A percentile compares a stretch with the other conserved stretches of the same genome.
phyloP scores from a whole-genome alignment of 1,140 invertebrate species.

The Tetragonula clypearis region DNA sequence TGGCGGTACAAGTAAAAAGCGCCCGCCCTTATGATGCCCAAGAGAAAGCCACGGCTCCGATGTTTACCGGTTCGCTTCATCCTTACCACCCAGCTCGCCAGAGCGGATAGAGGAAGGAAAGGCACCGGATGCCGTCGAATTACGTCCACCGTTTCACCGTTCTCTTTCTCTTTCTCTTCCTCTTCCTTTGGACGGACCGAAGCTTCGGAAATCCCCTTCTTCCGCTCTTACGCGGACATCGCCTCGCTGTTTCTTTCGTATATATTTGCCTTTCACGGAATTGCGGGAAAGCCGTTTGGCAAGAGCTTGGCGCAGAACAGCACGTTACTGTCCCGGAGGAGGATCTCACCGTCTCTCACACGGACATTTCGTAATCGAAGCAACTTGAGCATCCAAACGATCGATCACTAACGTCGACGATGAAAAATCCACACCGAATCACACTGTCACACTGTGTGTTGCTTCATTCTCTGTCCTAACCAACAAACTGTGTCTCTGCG shows the following conservation, averaged over 20 bases:
- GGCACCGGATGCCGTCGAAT: constrained; percentile 18
- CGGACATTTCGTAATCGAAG: not conserved
- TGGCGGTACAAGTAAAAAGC: constrained; percentile 66
- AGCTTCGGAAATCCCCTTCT: constrained; percentile 1
- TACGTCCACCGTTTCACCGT: constrained; percentile 6
- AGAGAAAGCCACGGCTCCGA: constrained; percentile 59
- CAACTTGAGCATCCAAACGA: not conserved
- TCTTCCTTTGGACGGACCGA: constrained; percentile 50
- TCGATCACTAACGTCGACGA: not conserved
- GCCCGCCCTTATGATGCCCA: constrained; percentile 58
- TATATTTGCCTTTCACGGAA: not conserved
- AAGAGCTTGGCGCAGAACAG: no score
- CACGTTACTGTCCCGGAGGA: not conserved
- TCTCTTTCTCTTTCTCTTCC: not conserved
- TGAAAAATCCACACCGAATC: constrained; percentile 13
- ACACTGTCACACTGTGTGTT: constrained; percentile 20
- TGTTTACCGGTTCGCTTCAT: constrained; percentile 66
- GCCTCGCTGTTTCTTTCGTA: no score
- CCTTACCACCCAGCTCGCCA: constrained; percentile 19
- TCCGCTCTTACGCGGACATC: not conserved
- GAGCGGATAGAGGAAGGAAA: not conserved
- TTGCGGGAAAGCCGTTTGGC: not conserved
- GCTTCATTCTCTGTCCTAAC: not conserved
- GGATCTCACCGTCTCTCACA: not conserved
- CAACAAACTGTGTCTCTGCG: not conserved